Percentiles rank a stretch among this genome's conserved stretches.
Evolutionary conservation across 2,888 invertebrate species (phyloP).

Genomic region (Eucera pruinosa): DNA sequence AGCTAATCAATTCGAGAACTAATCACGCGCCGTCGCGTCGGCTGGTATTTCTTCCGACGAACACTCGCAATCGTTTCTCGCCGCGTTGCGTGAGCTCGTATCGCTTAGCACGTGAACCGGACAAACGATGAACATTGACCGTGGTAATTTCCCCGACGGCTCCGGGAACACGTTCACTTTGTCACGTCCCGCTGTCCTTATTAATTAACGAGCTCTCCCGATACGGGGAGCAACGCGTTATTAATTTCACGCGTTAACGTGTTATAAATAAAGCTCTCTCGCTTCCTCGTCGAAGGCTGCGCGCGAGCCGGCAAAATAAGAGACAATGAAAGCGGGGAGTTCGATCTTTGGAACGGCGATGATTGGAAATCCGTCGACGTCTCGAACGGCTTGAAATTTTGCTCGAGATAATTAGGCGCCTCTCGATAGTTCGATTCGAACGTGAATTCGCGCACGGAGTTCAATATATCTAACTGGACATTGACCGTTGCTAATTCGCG

Average conservation of each 20-base stretch:
- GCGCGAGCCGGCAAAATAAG: no score
- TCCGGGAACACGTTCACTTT: constrained; percentile 25
- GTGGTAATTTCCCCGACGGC: constrained; percentile 71
- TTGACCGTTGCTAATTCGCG: constrained; percentile 69
- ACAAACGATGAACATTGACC: constrained; percentile 71
- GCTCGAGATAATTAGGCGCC: constrained; percentile 29
- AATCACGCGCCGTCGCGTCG: not conserved
- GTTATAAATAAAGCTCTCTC: constrained; percentile 13
- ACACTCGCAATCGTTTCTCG: constrained; percentile 26
- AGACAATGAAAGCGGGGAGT: not conserved
- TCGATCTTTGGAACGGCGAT: constrained; percentile 13
- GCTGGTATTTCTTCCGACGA: constrained; percentile 12
- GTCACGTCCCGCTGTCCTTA: constrained; percentile 29
- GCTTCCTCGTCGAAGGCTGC: constrained; percentile 3
- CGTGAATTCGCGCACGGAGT: constrained; percentile 3
- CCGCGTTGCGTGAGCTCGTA: constrained; percentile 35
- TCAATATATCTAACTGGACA: constrained; percentile 65
- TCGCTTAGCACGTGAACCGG: constrained; percentile 39
- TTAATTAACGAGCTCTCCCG: constrained; percentile 30
- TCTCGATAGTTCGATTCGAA: constrained; percentile 8
- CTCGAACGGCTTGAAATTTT: not conserved
- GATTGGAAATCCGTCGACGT: not conserved
- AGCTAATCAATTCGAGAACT: constrained; percentile 16
- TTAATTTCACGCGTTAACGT: constrained; percentile 23
- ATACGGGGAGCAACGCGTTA: constrained; percentile 19